These are phyloP conservation scores for Folsomia manolachei DNA, from an alignment of 2,888 invertebrate species.

Conservation along the genomic window DNA sequence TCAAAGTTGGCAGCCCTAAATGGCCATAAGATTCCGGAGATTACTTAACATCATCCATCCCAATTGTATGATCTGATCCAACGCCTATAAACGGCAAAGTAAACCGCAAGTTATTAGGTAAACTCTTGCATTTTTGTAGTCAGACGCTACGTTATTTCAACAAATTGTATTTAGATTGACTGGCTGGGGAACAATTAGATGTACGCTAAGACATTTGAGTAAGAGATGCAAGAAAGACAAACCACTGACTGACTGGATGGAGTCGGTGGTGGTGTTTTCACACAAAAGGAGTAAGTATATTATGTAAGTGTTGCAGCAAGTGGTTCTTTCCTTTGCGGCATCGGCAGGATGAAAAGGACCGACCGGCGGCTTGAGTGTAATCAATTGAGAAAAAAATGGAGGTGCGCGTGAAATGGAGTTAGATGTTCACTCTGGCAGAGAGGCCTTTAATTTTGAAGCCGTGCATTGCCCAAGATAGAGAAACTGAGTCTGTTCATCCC, in stretches of 20 bases:
- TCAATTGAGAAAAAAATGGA: slow-evolving; percentile 51
- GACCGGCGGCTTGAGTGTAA: slow-evolving; percentile 49
- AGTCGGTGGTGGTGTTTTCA: slow-evolving; percentile 13
- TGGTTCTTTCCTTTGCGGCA: slow-evolving; percentile 33
- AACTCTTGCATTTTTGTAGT: too few relatives aligned
- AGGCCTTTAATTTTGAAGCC: slow-evolving; percentile 50
- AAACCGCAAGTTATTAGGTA: too few relatives aligned
- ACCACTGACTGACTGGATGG: too few relatives aligned
- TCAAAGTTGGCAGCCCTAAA: not conserved
- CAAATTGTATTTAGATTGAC: too few relatives aligned
- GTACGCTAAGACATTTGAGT: too few relatives aligned
- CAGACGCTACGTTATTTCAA: too few relatives aligned
- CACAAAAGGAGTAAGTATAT: slow-evolving; percentile 3
- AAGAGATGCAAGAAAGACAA: too few relatives aligned
- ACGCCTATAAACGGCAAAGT: too few relatives aligned
- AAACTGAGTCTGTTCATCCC: slow-evolving; percentile 26
- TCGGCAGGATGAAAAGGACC: slow-evolving; percentile 46
- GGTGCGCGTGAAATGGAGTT: slow-evolving; percentile 51
- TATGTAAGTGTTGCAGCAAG: slow-evolving; percentile 32
- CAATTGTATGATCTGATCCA: too few relatives aligned
- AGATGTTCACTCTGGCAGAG: slow-evolving; percentile 50
- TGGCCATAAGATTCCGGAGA: not conserved
- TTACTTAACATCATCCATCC: too few relatives aligned
- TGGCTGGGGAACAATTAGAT: too few relatives aligned
- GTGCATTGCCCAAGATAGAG: slow-evolving; percentile 34